Evolutionary conservation across 2,113 vertebrate genomes (phyloP).

Genomic region (Callospermophilus lateralis): DNA sequence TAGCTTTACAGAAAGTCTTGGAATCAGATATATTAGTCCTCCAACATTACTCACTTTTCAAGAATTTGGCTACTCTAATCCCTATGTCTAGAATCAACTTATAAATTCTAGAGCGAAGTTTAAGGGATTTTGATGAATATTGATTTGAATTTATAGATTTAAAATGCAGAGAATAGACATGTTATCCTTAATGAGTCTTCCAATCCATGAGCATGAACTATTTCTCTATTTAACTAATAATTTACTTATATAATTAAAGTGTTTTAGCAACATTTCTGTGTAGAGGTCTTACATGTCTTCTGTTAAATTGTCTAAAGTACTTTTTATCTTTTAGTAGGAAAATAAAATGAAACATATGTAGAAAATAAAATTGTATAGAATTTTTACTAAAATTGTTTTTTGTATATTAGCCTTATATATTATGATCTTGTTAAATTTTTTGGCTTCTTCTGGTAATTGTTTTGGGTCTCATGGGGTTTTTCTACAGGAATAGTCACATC

Average conservation of each 20-base stretch:
- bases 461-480: background rate
- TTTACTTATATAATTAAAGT: background rate
- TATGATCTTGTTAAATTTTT: background rate
- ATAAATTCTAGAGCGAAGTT: background rate
- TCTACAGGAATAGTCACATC: background rate
- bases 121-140: background rate
- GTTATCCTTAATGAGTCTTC: background rate
- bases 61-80: background rate
- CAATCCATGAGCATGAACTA: background rate
- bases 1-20: background rate
- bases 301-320: background rate
- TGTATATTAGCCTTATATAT: background rate
- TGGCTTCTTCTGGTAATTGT: background rate
- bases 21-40: background rate
- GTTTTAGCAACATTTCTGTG: background rate
- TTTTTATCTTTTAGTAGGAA: background rate
- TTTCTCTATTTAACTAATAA: background rate
- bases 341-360: slow-evolving; percentile 3
- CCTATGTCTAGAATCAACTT: background rate
- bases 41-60: background rate
- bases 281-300: background rate
- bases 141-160: background rate
- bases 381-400: background rate
- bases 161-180: background rate
- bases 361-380: background rate